phyloP scores from a whole-genome alignment of 2,797 vertebrate species.

The Crenuchus spilurus region DNA sequence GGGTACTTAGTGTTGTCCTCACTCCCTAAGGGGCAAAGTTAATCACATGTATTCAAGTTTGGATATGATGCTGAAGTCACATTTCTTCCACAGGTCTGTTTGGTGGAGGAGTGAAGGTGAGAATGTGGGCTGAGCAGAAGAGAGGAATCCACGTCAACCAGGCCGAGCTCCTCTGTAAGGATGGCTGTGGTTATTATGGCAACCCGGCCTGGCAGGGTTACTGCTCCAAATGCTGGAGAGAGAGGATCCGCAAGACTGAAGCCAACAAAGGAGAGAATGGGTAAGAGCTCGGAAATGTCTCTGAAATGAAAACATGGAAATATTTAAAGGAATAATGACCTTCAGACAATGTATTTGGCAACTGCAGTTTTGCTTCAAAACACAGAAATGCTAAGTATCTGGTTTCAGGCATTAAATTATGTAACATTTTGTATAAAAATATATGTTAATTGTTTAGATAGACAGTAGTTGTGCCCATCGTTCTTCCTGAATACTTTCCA shows the following conservation, averaged over 20 bases:
- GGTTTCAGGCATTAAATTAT: too few species aligned
- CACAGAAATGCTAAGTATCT: too few species aligned
- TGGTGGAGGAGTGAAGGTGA: constrained; percentile 16
- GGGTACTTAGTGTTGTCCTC: too few species aligned
- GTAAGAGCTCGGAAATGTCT: constrained; percentile 47
- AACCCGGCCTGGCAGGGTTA: constrained; percentile 84
- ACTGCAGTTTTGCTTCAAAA: too few species aligned
- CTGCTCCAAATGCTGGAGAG: constrained; percentile 85
- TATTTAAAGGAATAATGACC: too few species aligned
- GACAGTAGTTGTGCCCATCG: too few species aligned
- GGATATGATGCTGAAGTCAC: not conserved
- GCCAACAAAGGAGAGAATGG: constrained; percentile 61
- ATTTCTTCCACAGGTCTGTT: not conserved
- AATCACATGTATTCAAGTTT: not conserved
- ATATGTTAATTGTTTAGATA: too few species aligned
- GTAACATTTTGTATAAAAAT: too few species aligned
- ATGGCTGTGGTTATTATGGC: constrained; percentile 82
- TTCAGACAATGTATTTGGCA: too few species aligned
- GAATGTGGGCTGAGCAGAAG: constrained; percentile 75
- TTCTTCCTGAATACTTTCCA: too few species aligned
- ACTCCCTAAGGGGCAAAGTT: too few species aligned
- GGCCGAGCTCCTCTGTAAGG: constrained; percentile 81
- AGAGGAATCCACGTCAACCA: constrained; percentile 76
- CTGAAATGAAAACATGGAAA: not conserved
- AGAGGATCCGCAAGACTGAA: constrained; percentile 64